phyloP scores from a whole-genome alignment of 2,113 vertebrate species.

The Anolis carolinensis region DNA sequence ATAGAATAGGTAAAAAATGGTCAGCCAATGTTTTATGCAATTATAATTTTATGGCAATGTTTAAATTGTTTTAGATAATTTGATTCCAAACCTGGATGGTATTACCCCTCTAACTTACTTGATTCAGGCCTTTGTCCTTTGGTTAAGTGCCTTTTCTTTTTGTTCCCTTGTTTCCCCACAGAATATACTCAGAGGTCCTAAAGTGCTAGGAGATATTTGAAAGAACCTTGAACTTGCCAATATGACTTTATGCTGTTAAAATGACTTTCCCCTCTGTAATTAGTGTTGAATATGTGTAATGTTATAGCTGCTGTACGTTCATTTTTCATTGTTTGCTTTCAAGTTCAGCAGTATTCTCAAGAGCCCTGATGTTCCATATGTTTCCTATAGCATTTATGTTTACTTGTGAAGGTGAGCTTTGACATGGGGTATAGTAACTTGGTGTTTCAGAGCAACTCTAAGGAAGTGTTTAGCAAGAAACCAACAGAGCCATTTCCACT shows the following conservation, averaged over 20 bases:
- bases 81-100: constrained; percentile 71
- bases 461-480: constrained; percentile 39
- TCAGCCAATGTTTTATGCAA: constrained; percentile 74
- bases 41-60: constrained; percentile 73
- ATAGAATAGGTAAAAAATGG: constrained; percentile 67
- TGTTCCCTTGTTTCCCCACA: constrained; percentile 50
- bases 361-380: constrained; percentile 24
- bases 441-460: constrained; percentile 21
- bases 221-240: constrained; percentile 71
- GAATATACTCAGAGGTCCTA: constrained; percentile 74
- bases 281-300: constrained; percentile 49
- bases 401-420: constrained; percentile 21
- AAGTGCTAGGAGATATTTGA: constrained; percentile 73
- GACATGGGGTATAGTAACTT: constrained; percentile 54
- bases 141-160: constrained; percentile 80
- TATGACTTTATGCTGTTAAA: constrained; percentile 69
- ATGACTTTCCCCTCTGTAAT: constrained; percentile 62
- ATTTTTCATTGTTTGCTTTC: constrained; percentile 60
- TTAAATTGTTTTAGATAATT: constrained; percentile 52
- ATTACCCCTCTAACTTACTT: constrained; percentile 72
- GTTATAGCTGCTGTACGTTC: constrained; percentile 66
- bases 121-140: constrained; percentile 82
- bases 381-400: constrained; percentile 41
- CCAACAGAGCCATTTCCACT: constrained; percentile 33
- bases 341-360: constrained; percentile 52